Conservation (phyloP, 2,797 vertebrate genomes). For the Esox masquinongy region DNA sequence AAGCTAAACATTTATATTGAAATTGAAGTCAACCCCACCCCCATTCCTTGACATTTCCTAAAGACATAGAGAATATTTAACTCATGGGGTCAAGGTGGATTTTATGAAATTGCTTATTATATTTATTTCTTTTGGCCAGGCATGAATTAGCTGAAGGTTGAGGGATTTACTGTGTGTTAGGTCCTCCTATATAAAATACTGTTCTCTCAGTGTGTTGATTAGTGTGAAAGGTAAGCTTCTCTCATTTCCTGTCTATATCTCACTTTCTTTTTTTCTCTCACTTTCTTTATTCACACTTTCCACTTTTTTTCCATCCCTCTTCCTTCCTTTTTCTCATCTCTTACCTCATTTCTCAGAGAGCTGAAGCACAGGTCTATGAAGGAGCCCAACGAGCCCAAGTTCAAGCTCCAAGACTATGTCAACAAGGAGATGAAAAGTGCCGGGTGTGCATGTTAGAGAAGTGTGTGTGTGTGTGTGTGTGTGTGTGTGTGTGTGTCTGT, state of each 20-base stretch:
- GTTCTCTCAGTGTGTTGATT: not conserved
- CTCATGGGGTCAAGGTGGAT: too few species aligned
- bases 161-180: not conserved
- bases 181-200: not conserved
- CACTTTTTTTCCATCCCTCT: not conserved
- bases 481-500: constrained; percentile 26
- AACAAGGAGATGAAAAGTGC: constrained; percentile 82
- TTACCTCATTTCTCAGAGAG: constrained; percentile 73
- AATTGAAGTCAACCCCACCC: too few species aligned
- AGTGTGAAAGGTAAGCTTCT: not conserved
- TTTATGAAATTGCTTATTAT: too few species aligned
- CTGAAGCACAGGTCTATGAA: constrained; percentile 87
- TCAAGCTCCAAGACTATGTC: constrained; percentile 90
- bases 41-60: too few species aligned
- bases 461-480: constrained; percentile 1
- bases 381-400: constrained; percentile 80
- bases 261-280: not conserved
- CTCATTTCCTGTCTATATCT: too few species aligned
- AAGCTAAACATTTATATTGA: not conserved
- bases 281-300: not conserved
- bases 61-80: too few species aligned
- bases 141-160: not conserved
- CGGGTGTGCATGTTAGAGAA: constrained; percentile 39
- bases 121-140: not conserved
- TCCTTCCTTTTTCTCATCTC: not conserved